Conservation (phyloP, 2,113 vertebrate genomes). For the Delphinapterus leucas region DNA sequence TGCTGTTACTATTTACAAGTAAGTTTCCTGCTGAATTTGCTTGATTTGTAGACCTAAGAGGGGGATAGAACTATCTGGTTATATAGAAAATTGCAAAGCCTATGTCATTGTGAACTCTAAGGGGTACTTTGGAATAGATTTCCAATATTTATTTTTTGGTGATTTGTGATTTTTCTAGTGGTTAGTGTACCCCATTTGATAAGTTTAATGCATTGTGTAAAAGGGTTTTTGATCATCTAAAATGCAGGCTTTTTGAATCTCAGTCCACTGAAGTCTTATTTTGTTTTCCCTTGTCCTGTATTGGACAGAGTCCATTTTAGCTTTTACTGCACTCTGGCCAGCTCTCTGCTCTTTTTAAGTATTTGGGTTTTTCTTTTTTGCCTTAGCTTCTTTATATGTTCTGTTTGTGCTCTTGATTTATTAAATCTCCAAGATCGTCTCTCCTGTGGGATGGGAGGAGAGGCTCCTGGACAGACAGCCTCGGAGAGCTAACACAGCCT, state of each 20-base stretch:
- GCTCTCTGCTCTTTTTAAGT: not conserved
- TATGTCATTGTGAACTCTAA: not conserved
- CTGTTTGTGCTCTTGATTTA: constrained; percentile 45
- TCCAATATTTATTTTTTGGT: not conserved
- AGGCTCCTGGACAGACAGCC: not conserved
- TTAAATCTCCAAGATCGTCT: constrained; percentile 25
- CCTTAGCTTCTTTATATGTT: not conserved
- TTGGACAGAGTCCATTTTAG: not conserved
- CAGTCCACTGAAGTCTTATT: not conserved
- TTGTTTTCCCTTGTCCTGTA: not conserved
- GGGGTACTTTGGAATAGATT: not conserved
- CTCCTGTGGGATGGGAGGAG: constrained; percentile 9
- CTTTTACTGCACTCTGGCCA: not conserved
- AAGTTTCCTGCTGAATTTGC: not conserved
- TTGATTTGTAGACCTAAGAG: not conserved
- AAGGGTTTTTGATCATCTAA: constrained; percentile 3
- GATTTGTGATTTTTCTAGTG: not conserved
- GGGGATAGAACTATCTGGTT: not conserved
- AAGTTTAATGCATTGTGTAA: not conserved
- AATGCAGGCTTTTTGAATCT: not conserved
- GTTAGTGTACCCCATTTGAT: not conserved
- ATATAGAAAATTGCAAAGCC: not conserved
- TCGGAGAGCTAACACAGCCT: not conserved
- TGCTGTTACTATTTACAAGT: not conserved
- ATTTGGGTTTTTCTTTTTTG: not conserved